Base-by-base conservation (phyloP, 1,140 invertebrate species). In the Popillia japonica region DNA sequence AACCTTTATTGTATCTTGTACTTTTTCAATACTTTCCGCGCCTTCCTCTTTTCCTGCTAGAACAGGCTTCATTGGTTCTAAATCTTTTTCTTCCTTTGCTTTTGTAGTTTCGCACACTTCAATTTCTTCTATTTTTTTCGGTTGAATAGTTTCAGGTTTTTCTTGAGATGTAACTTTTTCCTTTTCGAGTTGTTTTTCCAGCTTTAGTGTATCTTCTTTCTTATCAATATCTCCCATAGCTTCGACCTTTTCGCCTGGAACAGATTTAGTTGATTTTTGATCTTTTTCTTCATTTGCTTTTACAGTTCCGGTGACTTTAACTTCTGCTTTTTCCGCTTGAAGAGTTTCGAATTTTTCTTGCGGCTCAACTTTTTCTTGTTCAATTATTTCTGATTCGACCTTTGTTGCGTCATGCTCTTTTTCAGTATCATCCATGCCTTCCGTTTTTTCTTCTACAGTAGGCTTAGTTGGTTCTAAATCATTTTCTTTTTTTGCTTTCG, bases 1-100 rank as follows among this genome's bases (percentile, higher is more conserved):
- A 44, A 11, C 74, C 17, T 75, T 22, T 14, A 44, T 75, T 75
- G n/a, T 44, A 8, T 75, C 74, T 6, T 75, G 14, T 10, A 44
- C 10, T 11, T 75, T 42, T 20, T n/a, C 17, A 11, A 20, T 8
- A 61, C 44, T 17, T 44, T n/a, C 3, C 6, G 2, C 44, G 4
- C 7, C 22, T 17, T 44, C n/a, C 1, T 6, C 44, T 22, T 17
- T 42, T 40, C 59, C 17, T 14, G 7, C n/a, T 55, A 42, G 3
- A 7, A 10, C 48, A 22, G 27, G n/a, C 40, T 42, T 75, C 14
- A 10, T 42, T 27, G 42, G 0, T 75, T 22, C 40, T 2, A 14
- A 41, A 14, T 14, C 42, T 44, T 44, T 44, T 44, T 10, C 14
- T 44, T 9, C 42, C 42, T 44, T 14, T 44, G 9, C 9, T 44